phyloP scores from a whole-genome alignment of 2,888 invertebrate species.

The Epiblema foenella region DNA sequence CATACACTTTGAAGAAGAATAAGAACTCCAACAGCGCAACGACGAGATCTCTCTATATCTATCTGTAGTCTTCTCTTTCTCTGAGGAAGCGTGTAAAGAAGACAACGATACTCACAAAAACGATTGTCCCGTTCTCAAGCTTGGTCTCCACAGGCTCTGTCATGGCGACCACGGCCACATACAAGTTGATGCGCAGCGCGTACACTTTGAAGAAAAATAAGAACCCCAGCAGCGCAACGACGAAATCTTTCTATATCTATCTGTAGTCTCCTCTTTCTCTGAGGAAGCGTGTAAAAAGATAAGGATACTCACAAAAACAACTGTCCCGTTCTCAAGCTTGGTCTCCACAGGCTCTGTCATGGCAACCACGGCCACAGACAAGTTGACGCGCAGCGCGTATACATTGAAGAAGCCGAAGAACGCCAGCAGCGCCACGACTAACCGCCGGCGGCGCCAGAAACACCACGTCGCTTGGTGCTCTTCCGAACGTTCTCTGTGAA shows the following conservation, averaged over 20 bases:
- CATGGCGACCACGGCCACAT: constrained; percentile 97
- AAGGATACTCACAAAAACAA: constrained; percentile 81
- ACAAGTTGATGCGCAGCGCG: constrained; percentile 93
- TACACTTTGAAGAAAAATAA: constrained; percentile 94
- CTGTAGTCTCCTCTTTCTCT: too few species aligned
- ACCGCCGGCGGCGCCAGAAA: constrained; percentile 90
- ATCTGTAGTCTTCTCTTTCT: constrained; percentile 56
- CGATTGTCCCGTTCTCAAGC: constrained; percentile 86
- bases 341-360: constrained; percentile 91
- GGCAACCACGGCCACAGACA: constrained; percentile 96
- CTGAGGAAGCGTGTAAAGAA: constrained; percentile 52
- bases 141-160: constrained; percentile 87
- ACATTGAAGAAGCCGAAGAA: constrained; percentile 95
- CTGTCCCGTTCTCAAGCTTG: constrained; percentile 86
- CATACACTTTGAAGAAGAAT: constrained; percentile 94
- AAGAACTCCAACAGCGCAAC: constrained; percentile 92
- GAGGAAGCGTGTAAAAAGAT: background rate
- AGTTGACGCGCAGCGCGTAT: constrained; percentile 93
- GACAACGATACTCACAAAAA: constrained; percentile 74
- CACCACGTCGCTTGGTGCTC: constrained; percentile 83
- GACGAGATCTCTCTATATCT: constrained; percentile 74
- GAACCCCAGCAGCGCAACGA: constrained; percentile 91
- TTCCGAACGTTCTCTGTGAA: constrained; percentile 69
- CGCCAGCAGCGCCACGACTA: constrained; percentile 90
- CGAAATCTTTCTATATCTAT: constrained; percentile 64